Percentiles rank a stretch among this genome's conserved stretches.
phyloP scores from a whole-genome alignment of 1,140 invertebrate genomes.

The Wiebesia pumilae region DNA sequence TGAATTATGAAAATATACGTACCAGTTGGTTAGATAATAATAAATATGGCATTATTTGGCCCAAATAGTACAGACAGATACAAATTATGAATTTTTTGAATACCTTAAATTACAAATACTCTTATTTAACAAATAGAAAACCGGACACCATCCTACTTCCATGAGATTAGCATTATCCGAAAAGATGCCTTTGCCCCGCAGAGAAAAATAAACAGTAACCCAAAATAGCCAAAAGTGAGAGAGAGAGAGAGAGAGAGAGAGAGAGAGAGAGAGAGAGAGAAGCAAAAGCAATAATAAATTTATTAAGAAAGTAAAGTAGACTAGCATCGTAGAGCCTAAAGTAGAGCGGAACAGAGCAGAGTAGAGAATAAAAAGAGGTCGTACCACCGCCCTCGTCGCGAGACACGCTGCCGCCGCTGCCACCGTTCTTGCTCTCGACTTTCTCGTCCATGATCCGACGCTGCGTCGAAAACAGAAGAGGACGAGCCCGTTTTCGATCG shows the following conservation, averaged over 20 bases:
- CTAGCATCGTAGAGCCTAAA: not conserved
- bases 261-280: not conserved
- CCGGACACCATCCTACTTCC: too few species aligned
- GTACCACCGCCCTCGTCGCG: constrained; percentile 46
- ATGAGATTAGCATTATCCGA: too few species aligned
- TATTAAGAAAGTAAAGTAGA: not conserved
- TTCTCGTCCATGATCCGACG: constrained; percentile 45
- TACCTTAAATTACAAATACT: too few species aligned
- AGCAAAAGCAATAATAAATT: not conserved
- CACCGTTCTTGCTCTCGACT: constrained; percentile 42
- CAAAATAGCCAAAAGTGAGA: too few species aligned
- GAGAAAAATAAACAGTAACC: too few species aligned
- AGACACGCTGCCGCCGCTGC: not conserved
- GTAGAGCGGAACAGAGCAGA: not conserved
- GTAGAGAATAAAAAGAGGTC: constrained; percentile 39
- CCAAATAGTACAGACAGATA: too few species aligned
- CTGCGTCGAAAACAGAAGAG: not conserved
- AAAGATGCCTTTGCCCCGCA: too few species aligned
- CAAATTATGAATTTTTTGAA: too few species aligned
- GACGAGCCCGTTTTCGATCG: not conserved
- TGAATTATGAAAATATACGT: too few species aligned
- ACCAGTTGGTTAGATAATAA: too few species aligned
- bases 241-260: not conserved
- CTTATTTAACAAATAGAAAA: too few species aligned
- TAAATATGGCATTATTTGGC: too few species aligned